Conservation (phyloP, 2,888 invertebrate genomes). For the Leptura quadrifasciata region DNA sequence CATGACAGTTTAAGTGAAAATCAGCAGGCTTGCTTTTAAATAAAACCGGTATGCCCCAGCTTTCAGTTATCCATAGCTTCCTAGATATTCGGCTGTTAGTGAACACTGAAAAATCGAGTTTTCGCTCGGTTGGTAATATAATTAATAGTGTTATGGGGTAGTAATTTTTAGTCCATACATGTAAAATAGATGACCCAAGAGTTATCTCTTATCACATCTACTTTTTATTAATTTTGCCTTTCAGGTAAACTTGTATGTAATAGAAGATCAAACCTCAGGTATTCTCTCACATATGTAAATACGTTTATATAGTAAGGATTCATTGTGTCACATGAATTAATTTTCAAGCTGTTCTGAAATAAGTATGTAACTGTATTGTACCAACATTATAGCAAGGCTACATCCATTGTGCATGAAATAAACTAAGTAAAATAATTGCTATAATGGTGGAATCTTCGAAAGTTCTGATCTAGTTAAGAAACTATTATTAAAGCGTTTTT, state of each 20-base stretch:
- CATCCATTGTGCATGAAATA: neutral
- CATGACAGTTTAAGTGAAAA: slow-evolving; percentile 7
- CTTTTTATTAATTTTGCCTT: slow-evolving; percentile 13
- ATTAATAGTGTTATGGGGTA: slow-evolving; percentile 6
- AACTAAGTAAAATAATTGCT: slow-evolving; percentile 14
- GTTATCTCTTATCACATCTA: slow-evolving; percentile 10
- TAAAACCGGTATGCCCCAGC: slow-evolving; percentile 17
- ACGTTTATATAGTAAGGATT: slow-evolving; percentile 4
- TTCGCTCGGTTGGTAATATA: neutral
- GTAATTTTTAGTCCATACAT: neutral
- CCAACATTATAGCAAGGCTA: slow-evolving; percentile 22
- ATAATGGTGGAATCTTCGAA: slow-evolving; percentile 17
- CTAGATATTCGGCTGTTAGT: slow-evolving; percentile 31
- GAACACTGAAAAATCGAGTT: slow-evolving; percentile 34
- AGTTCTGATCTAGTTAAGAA: neutral
- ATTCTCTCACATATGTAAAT: neutral
- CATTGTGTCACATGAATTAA: slow-evolving; percentile 11
- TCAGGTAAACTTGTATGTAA: slow-evolving; percentile 5
- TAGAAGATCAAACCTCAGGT: slow-evolving; percentile 16
- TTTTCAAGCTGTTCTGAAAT: slow-evolving; percentile 20
- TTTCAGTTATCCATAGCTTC: slow-evolving; percentile 30
- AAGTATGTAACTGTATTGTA: neutral
- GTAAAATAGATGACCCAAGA: slow-evolving; percentile 18
- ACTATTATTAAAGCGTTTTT: slow-evolving; percentile 41
- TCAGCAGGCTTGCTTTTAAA: slow-evolving; percentile 24